A percentile compares a stretch with the other conserved stretches of the same genome.
Evolutionary conservation across 2,888 invertebrate species (phyloP).

Genomic region (Drosophila engyochracea): DNA sequence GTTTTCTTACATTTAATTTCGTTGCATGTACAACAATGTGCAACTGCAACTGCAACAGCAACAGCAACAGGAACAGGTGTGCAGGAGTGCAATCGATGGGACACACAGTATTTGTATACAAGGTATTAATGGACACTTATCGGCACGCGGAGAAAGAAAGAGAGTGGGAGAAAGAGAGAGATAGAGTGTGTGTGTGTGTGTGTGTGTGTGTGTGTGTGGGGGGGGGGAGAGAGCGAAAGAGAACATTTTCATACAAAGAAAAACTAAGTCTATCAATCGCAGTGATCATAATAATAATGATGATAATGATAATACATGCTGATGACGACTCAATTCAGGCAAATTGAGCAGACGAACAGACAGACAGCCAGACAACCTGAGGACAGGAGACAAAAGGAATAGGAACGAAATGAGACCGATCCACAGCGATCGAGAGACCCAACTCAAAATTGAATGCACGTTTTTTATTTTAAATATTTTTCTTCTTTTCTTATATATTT

Average conservation of each 20-base stretch:
- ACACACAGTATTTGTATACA: conserved; percentile 28
- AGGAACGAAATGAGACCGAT: conserved; percentile 33
- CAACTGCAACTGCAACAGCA: background rate
- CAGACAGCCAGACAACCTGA: background rate
- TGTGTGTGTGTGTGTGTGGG: too few relatives aligned
- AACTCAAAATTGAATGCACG: conserved; percentile 60
- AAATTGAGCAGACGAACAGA: conserved; percentile 34
- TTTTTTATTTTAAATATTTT: conserved; percentile 32
- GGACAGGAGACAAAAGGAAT: conserved; percentile 11
- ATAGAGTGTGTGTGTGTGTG: too few relatives aligned
- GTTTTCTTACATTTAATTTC: conserved; percentile 56
- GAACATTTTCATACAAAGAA: conserved; percentile 42
- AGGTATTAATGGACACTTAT: conserved; percentile 34
- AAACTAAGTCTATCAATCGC: conserved; percentile 27
- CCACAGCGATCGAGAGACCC: conserved; percentile 36
- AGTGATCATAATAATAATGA: conserved; percentile 30
- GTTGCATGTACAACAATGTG: conserved; percentile 5
- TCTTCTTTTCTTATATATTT: background rate
- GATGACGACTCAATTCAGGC: conserved; percentile 65
- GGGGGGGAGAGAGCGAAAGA: conserved; percentile 14
- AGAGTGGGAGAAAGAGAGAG: background rate
- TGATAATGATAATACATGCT: conserved; percentile 30
- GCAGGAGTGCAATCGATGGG: background rate
- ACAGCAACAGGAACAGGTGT: conserved; percentile 1
- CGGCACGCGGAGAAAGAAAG: conserved; percentile 11